Percentiles rank a stretch among this genome's conserved stretches.
These are phyloP conservation scores for Larimichthys polyactis DNA, from an alignment of 2,113 vertebrate species.

Conservation along the genomic window DNA sequence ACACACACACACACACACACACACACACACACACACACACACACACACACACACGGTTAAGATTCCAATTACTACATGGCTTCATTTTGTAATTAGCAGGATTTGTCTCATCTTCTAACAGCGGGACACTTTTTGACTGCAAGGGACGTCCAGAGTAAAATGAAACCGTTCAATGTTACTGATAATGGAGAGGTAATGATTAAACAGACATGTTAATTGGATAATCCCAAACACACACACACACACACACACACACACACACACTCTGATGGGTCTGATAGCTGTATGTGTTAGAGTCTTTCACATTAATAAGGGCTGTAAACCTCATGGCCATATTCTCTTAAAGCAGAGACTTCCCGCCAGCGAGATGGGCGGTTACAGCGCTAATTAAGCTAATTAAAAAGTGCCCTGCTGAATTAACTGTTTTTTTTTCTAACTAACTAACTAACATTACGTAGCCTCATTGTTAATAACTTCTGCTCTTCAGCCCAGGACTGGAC, in stretches of 20 bases:
- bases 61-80: neutral
- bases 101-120: neutral
- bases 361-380: neutral
- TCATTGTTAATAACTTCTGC: neutral
- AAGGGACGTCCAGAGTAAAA: neutral
- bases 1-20: too few species aligned
- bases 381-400: constrained; percentile 54
- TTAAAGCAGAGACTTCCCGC: constrained; percentile 4
- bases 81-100: constrained; percentile 1
- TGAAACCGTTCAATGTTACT: neutral
- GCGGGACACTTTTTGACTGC: neutral
- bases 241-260: neutral
- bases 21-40: too few species aligned
- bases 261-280: neutral
- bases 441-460: neutral
- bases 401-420: constrained; percentile 31
- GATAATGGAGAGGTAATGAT: neutral
- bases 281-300: neutral
- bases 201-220: neutral
- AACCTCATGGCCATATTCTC: neutral
- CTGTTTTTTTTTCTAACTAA: neutral
- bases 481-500: neutral
- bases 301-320: neutral
- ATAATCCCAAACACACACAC: neutral
- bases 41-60: too few species aligned